These are phyloP conservation scores for Cyclophora punctaria DNA, from an alignment of 2,888 invertebrate species.

Conservation along the genomic window DNA sequence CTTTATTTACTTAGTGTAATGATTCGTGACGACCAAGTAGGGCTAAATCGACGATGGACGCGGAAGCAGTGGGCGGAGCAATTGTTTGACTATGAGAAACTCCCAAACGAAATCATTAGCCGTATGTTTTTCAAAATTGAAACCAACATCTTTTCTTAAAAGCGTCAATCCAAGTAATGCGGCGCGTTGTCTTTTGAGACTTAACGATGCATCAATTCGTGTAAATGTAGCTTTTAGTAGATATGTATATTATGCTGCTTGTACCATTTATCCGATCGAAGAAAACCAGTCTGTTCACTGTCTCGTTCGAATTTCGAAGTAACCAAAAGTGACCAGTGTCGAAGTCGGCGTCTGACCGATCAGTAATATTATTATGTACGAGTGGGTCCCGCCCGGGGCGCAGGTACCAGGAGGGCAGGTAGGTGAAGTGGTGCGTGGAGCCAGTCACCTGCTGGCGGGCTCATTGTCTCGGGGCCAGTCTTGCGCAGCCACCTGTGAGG, in stretches of 20 bases:
- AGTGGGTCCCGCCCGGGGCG: constrained; percentile 41
- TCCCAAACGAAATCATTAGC: constrained; percentile 3
- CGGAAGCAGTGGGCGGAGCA: constrained; percentile 31
- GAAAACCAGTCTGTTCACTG: constrained; percentile 12
- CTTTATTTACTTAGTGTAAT: constrained; percentile 40
- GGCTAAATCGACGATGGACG: constrained; percentile 28
- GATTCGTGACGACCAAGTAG: constrained; percentile 42
- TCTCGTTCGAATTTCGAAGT: constrained; percentile 26
- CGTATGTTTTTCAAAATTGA: constrained; percentile 19
- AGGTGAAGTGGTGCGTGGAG: constrained; percentile 41
- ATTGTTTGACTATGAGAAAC: constrained; percentile 19
- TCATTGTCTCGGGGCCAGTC: constrained; percentile 27
- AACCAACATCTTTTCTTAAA: no score
- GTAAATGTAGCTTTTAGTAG: no score
- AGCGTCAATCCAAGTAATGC: no score
- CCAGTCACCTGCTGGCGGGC: constrained; percentile 42
- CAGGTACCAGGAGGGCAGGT: constrained; percentile 63
- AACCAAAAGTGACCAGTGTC: constrained; percentile 31
- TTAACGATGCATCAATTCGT: no score
- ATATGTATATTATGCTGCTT: no score
- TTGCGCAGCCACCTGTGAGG: constrained; percentile 61
- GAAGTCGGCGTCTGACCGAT: constrained; percentile 47
- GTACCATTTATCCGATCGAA: constrained; percentile 3
- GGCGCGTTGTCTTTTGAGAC: no score
- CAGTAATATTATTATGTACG: constrained; percentile 30